phyloP scores from a whole-genome alignment of 1,140 invertebrate species.

The Triops longicaudatus region DNA sequence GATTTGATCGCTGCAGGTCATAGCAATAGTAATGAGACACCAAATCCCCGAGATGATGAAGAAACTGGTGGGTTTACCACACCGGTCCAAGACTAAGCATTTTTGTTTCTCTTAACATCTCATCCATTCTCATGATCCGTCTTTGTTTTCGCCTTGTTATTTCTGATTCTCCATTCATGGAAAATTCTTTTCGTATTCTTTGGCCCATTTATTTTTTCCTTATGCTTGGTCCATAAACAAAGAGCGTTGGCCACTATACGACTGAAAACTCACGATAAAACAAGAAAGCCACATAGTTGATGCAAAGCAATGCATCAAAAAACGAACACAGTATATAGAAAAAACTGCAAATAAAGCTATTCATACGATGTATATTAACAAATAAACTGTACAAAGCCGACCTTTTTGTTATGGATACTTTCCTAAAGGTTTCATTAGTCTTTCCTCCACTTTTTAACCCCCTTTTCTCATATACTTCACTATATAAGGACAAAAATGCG shows the following conservation, averaged over 20 bases:
- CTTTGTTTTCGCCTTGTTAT: too few species aligned
- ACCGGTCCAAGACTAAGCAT: neutral
- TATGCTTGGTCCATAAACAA: neutral
- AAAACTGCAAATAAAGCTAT: neutral
- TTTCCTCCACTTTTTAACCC: neutral
- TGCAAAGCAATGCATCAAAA: neutral
- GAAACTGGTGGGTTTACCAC: neutral
- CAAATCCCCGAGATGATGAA: neutral
- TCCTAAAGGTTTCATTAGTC: neutral
- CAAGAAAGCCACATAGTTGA: too few species aligned
- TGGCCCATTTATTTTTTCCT: neutral
- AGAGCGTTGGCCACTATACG: neutral
- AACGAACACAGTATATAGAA: neutral
- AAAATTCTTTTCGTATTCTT: too few species aligned
- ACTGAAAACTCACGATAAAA: neutral
- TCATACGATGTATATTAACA: conserved; percentile 13
- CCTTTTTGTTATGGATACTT: conserved; percentile 15
- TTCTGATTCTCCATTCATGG: too few species aligned
- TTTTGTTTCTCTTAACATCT: neutral
- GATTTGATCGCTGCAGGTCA: conserved; percentile 9
- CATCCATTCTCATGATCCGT: neutral
- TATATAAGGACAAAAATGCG: neutral
- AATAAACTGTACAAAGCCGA: conserved; percentile 15
- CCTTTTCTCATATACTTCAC: neutral
- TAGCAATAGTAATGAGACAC: neutral